Evolutionary conservation across 2,888 invertebrate species (phyloP), one percentile per base, ranked within the genome.

Genomic region (Nesidiocoris tenuis): DNA sequence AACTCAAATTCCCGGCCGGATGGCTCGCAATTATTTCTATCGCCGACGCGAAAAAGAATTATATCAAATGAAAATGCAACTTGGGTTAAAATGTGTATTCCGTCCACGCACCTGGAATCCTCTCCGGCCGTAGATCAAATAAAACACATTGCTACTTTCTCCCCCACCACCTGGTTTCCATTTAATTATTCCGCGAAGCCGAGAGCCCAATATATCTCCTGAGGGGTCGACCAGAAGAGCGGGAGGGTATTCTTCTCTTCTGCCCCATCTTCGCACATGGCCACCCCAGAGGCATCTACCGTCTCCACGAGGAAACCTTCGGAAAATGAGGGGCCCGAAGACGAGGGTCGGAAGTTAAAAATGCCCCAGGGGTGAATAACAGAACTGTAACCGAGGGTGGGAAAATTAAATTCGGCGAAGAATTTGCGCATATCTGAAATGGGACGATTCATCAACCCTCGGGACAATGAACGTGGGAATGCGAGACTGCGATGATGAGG

Each of bases 71-170:
- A 67, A 56, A 70, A 24, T 72, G 72, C 72, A 63, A 72, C 63
- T 72, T 17, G 63, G 17, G 19, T 61, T 61, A 39, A n/a, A 61
- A 72, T 72, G 72, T 54, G 54, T 63, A 63, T 72, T 63, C 63
- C 63, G 39, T 72, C 72, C 61, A 72, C 61, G 72, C 72, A 72
- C 72, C 72, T 72, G 72, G 72, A 72, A 61, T 72, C 72, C 72
- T 72, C 72, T 39, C 5, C n/a, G 72, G 63, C 61, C 61, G 61
- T 72, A 39, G 61, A 63, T 72, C 72, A 72, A 72, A 54, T 72
- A 17, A 63, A 72, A 72, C 72, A 61, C 70, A 70, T 70, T 70
- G 59, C 72, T 72, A 18, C 54, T 21, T 25, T 61, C 54, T 39
- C 65, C 24, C 17, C 72, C 63, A 18, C 61, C 19, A 72, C 72